These are phyloP conservation scores for Halesus radiatus DNA, from an alignment of 1,140 invertebrate species.

Conservation along the genomic window DNA sequence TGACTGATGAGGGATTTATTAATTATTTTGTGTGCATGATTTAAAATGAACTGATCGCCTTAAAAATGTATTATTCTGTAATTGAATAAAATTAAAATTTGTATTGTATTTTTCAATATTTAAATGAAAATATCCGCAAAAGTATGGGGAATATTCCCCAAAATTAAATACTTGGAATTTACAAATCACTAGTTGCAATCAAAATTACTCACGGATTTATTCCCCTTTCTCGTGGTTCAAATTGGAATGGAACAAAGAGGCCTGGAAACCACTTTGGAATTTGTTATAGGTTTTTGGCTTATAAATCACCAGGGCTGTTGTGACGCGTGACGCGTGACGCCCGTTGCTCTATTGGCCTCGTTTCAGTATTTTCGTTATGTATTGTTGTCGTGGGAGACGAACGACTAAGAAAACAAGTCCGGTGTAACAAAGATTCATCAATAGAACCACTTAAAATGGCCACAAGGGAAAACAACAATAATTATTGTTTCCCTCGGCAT, in stretches of 20 bases:
- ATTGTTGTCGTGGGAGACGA: constrained; percentile 48
- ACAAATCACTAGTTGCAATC: too few species aligned
- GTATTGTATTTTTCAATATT: too few species aligned
- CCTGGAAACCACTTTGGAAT: constrained; percentile 43
- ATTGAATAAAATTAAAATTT: too few species aligned
- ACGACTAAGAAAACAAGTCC: constrained; percentile 27
- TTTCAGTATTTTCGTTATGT: constrained; percentile 10
- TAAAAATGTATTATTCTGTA: too few species aligned
- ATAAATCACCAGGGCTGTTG: constrained; percentile 34
- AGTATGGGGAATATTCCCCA: too few species aligned
- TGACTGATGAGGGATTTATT: too few species aligned
- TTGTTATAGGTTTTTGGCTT: constrained; percentile 41
- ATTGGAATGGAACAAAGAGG: constrained; percentile 37
- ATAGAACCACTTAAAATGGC: constrained; percentile 43
- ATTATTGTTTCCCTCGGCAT: constrained; percentile 20
- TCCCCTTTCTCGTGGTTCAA: not conserved
- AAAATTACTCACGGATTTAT: too few species aligned
- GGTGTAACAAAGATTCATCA: constrained; percentile 45
- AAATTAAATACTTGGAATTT: too few species aligned
- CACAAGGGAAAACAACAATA: constrained; percentile 39
- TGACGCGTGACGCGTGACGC: not conserved
- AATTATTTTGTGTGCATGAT: too few species aligned
- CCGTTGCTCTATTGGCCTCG: constrained; percentile 36
- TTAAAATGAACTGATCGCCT: too few species aligned
- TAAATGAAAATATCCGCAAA: too few species aligned